Evolutionary conservation across 2,888 invertebrate species (phyloP).

Genomic region (Notocelia uddmanniana): DNA sequence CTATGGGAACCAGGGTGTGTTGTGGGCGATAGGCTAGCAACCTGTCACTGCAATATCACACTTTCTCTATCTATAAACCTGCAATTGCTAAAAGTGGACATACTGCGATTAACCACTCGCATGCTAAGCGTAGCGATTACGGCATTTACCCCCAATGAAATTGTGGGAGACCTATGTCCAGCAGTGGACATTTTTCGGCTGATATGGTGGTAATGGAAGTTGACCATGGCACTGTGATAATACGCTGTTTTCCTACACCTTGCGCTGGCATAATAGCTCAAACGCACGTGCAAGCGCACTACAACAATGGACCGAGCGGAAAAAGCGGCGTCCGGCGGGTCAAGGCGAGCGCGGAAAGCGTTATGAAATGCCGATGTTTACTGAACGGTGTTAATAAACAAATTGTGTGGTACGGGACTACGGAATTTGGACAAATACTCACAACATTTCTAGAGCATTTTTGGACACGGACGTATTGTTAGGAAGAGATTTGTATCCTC

Average conservation of each 20-base stretch:
- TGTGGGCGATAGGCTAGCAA: too few relatives aligned
- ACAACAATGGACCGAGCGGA: conserved; percentile 48
- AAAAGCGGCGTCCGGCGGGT: conserved; percentile 61
- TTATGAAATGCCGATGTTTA: conserved; percentile 39
- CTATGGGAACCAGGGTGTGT: too few relatives aligned
- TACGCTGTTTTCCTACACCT: not conserved
- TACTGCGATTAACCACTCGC: too few relatives aligned
- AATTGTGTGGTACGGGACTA: conserved; percentile 11
- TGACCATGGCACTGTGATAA: not conserved
- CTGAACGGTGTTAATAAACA: conserved; percentile 25
- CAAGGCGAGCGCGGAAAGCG: conserved; percentile 57
- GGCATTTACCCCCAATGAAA: too few relatives aligned
- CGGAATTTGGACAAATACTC: not conserved
- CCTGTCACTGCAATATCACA: too few relatives aligned
- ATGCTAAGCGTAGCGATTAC: too few relatives aligned
- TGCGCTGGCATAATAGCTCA: conserved; percentile 4
- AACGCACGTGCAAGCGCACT: conserved; percentile 42
- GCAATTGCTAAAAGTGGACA: too few relatives aligned
- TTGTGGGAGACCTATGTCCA: too few relatives aligned
- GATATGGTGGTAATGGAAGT: too few relatives aligned
- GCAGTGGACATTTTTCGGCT: too few relatives aligned
- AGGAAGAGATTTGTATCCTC: not conserved
- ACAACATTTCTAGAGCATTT: not conserved
- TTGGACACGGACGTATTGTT: not conserved
- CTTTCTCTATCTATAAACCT: too few relatives aligned